phyloP scores from a whole-genome alignment of 2,888 invertebrate species.

The Papilio elwesi region DNA sequence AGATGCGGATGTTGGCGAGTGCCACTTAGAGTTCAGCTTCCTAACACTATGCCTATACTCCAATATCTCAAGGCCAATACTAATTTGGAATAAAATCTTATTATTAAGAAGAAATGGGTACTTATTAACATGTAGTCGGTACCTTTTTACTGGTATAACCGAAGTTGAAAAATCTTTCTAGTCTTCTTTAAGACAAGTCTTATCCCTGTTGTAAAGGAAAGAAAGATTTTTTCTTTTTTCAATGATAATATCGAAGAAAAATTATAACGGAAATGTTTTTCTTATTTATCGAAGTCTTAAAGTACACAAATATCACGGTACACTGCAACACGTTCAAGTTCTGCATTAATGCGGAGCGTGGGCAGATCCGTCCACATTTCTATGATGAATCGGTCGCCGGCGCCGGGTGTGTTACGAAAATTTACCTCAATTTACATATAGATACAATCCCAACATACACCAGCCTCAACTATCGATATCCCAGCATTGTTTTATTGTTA shows the following conservation, averaged over 20 bases:
- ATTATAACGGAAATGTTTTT: conserved; percentile 40
- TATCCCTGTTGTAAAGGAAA: too few species aligned
- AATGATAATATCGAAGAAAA: not conserved
- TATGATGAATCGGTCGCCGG: conserved; percentile 79
- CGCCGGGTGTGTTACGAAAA: conserved; percentile 75
- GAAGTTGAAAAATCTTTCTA: too few species aligned
- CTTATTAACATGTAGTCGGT: too few species aligned
- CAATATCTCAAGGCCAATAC: too few species aligned
- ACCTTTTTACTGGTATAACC: too few species aligned
- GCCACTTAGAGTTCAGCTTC: too few species aligned
- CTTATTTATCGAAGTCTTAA: conserved; percentile 48
- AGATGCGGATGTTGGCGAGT: too few species aligned
- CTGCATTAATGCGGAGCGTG: conserved; percentile 70
- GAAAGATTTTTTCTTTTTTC: too few species aligned
- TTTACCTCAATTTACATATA: conserved; percentile 77
- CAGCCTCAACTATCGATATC: conserved; percentile 53
- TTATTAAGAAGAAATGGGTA: too few species aligned
- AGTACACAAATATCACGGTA: conserved; percentile 46
- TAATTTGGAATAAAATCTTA: too few species aligned
- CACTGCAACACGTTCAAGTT: conserved; percentile 63
- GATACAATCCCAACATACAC: conserved; percentile 67
- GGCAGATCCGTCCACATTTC: conserved; percentile 80
- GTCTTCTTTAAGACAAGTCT: too few species aligned
- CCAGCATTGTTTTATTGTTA: conserved; percentile 64
- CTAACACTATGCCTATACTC: too few species aligned